Evolutionary conservation across 2,888 invertebrate species (phyloP).

Genomic region (Sesamia inferens): DNA sequence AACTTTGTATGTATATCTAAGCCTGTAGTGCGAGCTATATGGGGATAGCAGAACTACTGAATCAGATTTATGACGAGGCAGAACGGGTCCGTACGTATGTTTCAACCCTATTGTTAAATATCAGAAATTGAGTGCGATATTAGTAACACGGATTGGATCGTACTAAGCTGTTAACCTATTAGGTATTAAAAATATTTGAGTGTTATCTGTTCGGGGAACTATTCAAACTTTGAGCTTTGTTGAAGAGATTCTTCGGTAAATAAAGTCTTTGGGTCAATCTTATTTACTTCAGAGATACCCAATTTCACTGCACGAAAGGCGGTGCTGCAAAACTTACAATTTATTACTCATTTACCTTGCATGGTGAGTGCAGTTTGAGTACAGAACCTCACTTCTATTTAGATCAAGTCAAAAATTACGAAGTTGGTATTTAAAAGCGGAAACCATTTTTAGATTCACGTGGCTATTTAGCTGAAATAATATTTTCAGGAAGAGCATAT

Average conservation of each 20-base stretch:
- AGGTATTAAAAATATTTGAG: slow-evolving; percentile 28
- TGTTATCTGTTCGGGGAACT: background rate
- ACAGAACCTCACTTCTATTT: slow-evolving; percentile 39
- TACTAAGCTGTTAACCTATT: slow-evolving; percentile 10
- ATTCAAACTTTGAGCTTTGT: background rate
- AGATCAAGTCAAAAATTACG: slow-evolving; percentile 48
- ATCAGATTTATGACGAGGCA: slow-evolving; percentile 47
- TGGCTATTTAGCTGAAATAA: slow-evolving; percentile 29
- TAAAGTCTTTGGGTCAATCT: background rate
- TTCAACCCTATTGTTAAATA: slow-evolving; percentile 42
- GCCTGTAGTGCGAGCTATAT: slow-evolving; percentile 44
- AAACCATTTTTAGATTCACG: slow-evolving; percentile 30
- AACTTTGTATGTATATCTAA: slow-evolving; percentile 47
- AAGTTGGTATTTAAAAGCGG: slow-evolving; percentile 44
- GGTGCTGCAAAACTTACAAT: slow-evolving; percentile 21
- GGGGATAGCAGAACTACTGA: slow-evolving; percentile 36
- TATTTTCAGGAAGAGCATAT: slow-evolving; percentile 30
- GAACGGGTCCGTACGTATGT: slow-evolving; percentile 28
- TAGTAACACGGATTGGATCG: slow-evolving; percentile 32
- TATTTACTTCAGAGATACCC: background rate
- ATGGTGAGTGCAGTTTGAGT: slow-evolving; percentile 22
- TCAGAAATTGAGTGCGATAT: slow-evolving; percentile 23
- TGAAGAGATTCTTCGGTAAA: background rate
- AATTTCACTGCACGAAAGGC: slow-evolving; percentile 2
- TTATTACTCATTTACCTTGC: slow-evolving; percentile 16